Percentiles rank a stretch among this genome's conserved stretches.
phyloP scores from a whole-genome alignment of 2,113 vertebrate species.

The Girardinichthys multiradiatus region DNA sequence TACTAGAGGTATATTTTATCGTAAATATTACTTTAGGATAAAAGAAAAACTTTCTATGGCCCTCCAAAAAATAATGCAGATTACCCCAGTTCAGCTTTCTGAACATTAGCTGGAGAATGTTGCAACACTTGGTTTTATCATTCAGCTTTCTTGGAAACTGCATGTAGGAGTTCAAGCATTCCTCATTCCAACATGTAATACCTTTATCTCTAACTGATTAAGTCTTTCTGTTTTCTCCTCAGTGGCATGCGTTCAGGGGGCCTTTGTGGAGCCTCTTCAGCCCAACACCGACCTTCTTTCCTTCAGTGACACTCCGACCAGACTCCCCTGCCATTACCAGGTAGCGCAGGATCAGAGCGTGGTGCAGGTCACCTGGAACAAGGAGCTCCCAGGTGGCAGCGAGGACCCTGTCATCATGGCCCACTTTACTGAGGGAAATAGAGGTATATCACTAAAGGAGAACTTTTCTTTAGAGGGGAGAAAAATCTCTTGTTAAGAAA shows the following conservation, averaged over 20 bases:
- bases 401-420: slow-evolving; percentile 75
- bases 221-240: background rate
- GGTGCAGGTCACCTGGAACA: slow-evolving; percentile 81
- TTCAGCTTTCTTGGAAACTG: background rate
- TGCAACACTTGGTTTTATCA: too few species aligned
- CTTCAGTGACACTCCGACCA: slow-evolving; percentile 57
- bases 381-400: slow-evolving; percentile 52
- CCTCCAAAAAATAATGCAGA: background rate
- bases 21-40: background rate
- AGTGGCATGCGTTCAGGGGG: slow-evolving; percentile 25
- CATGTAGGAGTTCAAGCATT: background rate
- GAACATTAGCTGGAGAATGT: too few species aligned
- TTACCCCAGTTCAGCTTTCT: too few species aligned
- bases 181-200: too few species aligned
- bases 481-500: too few species aligned
- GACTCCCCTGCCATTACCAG: slow-evolving; percentile 75
- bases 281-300: slow-evolving; percentile 29
- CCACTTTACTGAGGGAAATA: slow-evolving; percentile 68
- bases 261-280: slow-evolving; percentile 69
- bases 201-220: background rate
- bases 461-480: background rate
- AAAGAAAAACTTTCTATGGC: background rate
- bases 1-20: background rate
- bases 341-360: slow-evolving; percentile 21
- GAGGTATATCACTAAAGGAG: slow-evolving; percentile 43